Evolutionary conservation across 2,888 invertebrate species (phyloP).

Genomic region (Andrena flavipes): DNA sequence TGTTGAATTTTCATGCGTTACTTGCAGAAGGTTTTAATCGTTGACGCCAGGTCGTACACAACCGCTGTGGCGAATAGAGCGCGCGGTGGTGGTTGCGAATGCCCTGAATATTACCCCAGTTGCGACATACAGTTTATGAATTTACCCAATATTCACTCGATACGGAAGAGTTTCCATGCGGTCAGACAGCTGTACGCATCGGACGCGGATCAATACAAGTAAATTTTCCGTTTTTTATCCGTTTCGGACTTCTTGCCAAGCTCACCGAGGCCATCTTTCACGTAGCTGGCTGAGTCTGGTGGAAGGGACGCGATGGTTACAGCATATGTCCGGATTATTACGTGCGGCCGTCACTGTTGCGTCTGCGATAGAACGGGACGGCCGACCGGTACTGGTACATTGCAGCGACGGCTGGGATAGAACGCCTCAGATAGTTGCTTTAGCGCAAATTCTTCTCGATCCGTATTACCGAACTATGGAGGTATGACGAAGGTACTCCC

Average conservation of each 20-base stretch:
- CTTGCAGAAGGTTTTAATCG: slow-evolving; percentile 92
- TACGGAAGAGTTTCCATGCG: slow-evolving; percentile 96
- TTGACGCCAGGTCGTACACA: slow-evolving; percentile 98
- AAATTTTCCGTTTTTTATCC: slow-evolving; percentile 75
- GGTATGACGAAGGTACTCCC: slow-evolving; percentile 85
- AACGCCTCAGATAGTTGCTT: slow-evolving; percentile 97
- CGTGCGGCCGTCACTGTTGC: slow-evolving; percentile 93
- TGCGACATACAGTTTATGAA: slow-evolving; percentile 99
- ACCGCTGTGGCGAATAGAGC: slow-evolving; percentile 98
- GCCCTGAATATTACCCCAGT: slow-evolving; percentile 96
- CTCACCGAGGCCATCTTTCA: background rate
- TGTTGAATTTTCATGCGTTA: slow-evolving; percentile 2
- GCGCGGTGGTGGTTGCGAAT: slow-evolving; percentile 98
- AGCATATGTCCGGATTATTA: slow-evolving; percentile 94
- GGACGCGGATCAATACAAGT: slow-evolving; percentile 93
- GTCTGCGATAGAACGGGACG: slow-evolving; percentile 92
- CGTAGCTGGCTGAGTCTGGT: slow-evolving; percentile 94
- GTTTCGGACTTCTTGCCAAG: background rate
- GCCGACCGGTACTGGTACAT: slow-evolving; percentile 96
- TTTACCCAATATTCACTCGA: slow-evolving; percentile 98
- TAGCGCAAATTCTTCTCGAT: slow-evolving; percentile 96
- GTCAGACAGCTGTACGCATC: slow-evolving; percentile 92
- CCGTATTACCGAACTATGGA: slow-evolving; percentile 97
- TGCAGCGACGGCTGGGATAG: slow-evolving; percentile 99
- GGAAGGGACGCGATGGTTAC: slow-evolving; percentile 96